Percentiles rank a stretch among this genome's conserved stretches.
These are phyloP conservation scores for Lepidurus couesii DNA, from an alignment of 1,140 invertebrate genomes.

Conservation along the genomic window DNA sequence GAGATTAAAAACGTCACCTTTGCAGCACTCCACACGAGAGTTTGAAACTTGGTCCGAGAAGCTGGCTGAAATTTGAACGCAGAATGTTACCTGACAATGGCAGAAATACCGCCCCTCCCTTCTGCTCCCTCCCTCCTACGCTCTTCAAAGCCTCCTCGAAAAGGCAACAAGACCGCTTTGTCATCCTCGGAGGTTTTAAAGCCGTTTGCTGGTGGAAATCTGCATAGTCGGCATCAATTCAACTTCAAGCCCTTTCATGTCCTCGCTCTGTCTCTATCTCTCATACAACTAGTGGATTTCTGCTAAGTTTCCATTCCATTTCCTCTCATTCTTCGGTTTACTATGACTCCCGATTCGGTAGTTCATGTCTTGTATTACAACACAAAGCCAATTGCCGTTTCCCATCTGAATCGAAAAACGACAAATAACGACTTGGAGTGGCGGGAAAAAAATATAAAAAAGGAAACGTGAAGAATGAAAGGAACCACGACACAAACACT, in stretches of 20 bases:
- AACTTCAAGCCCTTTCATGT: not conserved
- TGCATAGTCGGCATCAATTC: slow-evolving; percentile 14
- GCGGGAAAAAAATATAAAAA: no score
- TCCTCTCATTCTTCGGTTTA: not conserved
- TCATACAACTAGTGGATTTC: no score
- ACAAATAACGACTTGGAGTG: not conserved
- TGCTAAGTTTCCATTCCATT: not conserved
- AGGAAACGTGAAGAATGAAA: no score
- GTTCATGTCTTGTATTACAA: slow-evolving; percentile 12
- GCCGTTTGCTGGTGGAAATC: not conserved
- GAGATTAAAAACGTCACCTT: slow-evolving; percentile 15
- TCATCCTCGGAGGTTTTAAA: not conserved
- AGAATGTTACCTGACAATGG: slow-evolving; percentile 19
- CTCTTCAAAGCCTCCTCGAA: not conserved
- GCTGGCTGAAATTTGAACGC: not conserved
- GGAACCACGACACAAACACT: no score
- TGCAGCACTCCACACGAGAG: not conserved
- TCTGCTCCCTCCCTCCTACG: no score
- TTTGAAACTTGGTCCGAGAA: not conserved
- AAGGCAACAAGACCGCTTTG: not conserved
- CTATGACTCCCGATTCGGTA: not conserved
- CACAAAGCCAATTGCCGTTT: not conserved
- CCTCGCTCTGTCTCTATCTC: not conserved
- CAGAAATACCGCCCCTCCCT: not conserved
- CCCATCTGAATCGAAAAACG: not conserved